Base-by-base conservation (phyloP, 1,140 invertebrate species). In the Adelges cooleyi region DNA sequence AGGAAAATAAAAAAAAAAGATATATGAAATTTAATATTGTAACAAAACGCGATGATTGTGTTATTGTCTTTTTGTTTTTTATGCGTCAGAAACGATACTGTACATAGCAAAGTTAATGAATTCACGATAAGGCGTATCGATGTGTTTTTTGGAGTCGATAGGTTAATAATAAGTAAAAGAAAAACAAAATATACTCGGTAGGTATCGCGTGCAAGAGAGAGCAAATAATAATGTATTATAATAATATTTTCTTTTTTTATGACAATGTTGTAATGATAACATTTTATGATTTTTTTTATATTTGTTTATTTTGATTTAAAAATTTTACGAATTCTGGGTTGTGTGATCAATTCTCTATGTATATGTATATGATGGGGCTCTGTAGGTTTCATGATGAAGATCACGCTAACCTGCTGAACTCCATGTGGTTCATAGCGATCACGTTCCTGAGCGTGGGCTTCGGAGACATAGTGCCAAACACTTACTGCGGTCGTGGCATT, bases 391-490 rank as follows among this genome's bases (percentile, higher is more conserved):
- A 95, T 80, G 92, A 95, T 75, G 89, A 91, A 79, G 90, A 94
- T 79, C 94, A 97, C 80, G 92, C 90, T 73, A 97, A 97, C 79
- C 86, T 97, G 72, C 83, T 97, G 72, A 97, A 97, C 82, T 90
- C 94, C 72, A 95, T 97, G 92, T 98, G 94, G 94, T 86, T 98
- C 78, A 95, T 96, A 77, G 91, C 93, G 73, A 97, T 95, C 74
- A 98, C 94, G 72, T 92, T 98, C 83, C 86, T 98, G 72, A 95
- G 92, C 79, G 92, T 98, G 75, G 94, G 95, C 74, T 99, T 98
- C 81, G 96, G 96, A 75, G 96, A 99, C 81, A 96, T 99, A 77
- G 95, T 99, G 74, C 96, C 96, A 74, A 98, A 98, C 80, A 99
- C 96, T 69, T 98, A 98, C 82, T 98, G 95, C 80, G 95, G 95